Evolutionary conservation across 23 tunicate species (phyloP).

Genomic region (Clavelina lepadiformis): DNA sequence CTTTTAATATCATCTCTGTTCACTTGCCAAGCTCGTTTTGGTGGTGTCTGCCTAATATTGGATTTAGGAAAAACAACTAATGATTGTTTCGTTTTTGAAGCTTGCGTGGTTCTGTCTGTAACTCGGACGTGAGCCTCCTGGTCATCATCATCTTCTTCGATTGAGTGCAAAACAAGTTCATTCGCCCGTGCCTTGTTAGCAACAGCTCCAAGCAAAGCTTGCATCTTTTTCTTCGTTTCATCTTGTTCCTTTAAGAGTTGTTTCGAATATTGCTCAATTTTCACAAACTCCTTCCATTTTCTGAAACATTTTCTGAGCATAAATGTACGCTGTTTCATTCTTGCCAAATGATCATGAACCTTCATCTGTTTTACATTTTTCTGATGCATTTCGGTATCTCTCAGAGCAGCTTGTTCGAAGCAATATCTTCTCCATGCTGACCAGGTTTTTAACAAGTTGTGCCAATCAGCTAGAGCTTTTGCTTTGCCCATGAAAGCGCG

Average conservation of each 20-base stretch:
- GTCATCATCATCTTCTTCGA: slow-evolving; percentile 17
- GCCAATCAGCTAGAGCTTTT: slow-evolving; percentile 72
- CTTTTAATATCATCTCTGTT: slow-evolving; percentile 41
- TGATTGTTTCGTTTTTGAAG: too few relatives aligned
- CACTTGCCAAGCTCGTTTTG: slow-evolving; percentile 71
- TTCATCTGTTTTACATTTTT: slow-evolving; percentile 20
- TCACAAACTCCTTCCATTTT: slow-evolving; percentile 31
- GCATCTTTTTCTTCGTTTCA: slow-evolving; percentile 55
- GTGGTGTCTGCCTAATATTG: neutral
- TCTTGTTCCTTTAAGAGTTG: slow-evolving; percentile 46
- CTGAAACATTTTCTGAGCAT: slow-evolving; percentile 13
- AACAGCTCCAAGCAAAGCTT: slow-evolving; percentile 51
- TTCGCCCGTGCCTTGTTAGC: slow-evolving; percentile 1
- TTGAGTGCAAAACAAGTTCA: slow-evolving; percentile 19
- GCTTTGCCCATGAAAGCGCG: slow-evolving; percentile 62
- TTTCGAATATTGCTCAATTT: slow-evolving; percentile 48
- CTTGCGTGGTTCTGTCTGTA: neutral
- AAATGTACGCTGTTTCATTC: slow-evolving; percentile 2
- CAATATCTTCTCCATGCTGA: slow-evolving; percentile 54
- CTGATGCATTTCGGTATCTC: slow-evolving; percentile 12
- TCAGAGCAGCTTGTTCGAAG: slow-evolving; percentile 18
- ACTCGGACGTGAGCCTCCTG: neutral
- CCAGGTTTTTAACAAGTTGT: slow-evolving; percentile 37
- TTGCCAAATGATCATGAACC: slow-evolving; percentile 19
- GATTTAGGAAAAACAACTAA: too few relatives aligned